phyloP scores from a whole-genome alignment of 2,113 vertebrate genomes.

The Anolis sagrei region DNA sequence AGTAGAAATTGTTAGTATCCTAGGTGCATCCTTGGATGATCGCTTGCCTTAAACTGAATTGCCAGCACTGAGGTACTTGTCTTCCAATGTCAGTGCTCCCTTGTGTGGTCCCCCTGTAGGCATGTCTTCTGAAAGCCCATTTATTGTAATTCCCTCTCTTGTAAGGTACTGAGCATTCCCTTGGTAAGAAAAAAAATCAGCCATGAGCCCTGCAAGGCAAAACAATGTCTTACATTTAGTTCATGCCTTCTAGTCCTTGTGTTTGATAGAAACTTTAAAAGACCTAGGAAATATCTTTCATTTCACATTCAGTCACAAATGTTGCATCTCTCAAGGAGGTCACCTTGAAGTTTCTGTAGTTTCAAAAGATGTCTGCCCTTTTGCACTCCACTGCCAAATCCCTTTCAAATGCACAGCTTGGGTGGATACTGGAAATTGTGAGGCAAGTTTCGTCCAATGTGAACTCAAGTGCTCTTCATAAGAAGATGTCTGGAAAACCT shows the following conservation, averaged over 20 bases:
- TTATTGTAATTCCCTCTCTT: accelerated
- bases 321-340: conserved; percentile 43
- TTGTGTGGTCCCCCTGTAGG: neutral
- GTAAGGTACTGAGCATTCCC: neutral
- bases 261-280: conserved; percentile 59
- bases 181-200: conserved; percentile 32
- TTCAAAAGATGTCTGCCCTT: conserved; percentile 43
- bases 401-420: neutral
- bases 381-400: neutral
- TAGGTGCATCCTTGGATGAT: neutral
- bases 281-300: conserved; percentile 38
- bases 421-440: neutral
- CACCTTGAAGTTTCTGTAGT: conserved; percentile 50
- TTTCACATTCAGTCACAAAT: conserved; percentile 58
- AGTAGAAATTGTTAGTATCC: conserved; percentile 1
- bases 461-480: neutral
- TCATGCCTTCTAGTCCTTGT: conserved; percentile 42
- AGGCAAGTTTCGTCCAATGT: neutral
- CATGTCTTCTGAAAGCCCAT: accelerated
- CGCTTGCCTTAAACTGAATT: neutral
- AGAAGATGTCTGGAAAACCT: neutral
- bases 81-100: conserved; percentile 12
- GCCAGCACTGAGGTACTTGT: accelerated
- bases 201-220: neutral
- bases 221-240: conserved; percentile 50